phyloP scores from a whole-genome alignment of 2,113 vertebrate genomes.

The Ochotona princeps region DNA sequence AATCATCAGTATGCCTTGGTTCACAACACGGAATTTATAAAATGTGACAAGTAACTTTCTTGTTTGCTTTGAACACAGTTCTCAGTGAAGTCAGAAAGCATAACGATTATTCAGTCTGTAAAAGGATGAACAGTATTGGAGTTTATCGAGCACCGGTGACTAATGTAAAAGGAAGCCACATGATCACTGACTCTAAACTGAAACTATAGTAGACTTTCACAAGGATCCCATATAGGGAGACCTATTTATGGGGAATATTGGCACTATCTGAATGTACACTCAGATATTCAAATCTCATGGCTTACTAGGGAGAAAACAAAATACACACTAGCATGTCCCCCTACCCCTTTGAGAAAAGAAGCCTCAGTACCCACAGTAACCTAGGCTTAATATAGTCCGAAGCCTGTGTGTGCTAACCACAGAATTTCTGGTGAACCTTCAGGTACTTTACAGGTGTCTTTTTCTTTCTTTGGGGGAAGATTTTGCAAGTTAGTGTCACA shows the following conservation, averaged over 20 bases:
- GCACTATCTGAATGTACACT: background rate
- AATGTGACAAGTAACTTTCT: background rate
- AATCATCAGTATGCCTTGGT: background rate
- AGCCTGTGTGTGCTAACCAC: background rate
- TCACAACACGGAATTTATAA: conserved; percentile 1
- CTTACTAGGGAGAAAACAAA: background rate
- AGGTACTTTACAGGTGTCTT: conserved; percentile 14
- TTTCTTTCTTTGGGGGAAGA: background rate
- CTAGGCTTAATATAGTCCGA: background rate
- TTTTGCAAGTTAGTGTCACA: background rate
- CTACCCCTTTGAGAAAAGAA: background rate
- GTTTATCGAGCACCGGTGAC: background rate
- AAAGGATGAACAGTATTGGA: conserved; percentile 11
- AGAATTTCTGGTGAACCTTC: background rate
- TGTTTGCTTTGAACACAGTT: background rate
- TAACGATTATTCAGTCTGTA: background rate
- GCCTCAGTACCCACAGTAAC: background rate
- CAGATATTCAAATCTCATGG: background rate
- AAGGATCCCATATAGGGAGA: background rate
- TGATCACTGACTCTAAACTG: background rate
- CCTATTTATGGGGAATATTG: background rate
- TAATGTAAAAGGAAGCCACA: background rate
- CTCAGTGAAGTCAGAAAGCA: background rate
- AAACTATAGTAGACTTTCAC: background rate
- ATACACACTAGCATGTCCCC: background rate